These are phyloP conservation scores for Melanotaenia pygmaea DNA, from an alignment of 2,797 vertebrate genomes.

Conservation along the genomic window DNA sequence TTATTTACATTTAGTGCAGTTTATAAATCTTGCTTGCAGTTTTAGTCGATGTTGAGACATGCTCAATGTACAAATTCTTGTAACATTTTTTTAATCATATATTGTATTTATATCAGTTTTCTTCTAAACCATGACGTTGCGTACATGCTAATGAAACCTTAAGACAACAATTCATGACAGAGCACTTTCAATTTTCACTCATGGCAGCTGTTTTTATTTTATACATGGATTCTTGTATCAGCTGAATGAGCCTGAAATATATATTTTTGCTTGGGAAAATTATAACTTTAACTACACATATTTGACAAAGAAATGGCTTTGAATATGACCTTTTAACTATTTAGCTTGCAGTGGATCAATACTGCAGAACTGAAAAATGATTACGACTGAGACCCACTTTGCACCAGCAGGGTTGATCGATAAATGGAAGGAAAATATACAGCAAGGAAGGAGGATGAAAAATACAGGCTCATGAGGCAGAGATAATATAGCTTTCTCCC, in stretches of 20 bases:
- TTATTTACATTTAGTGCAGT: not conserved
- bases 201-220: conserved; percentile 11
- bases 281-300: not conserved
- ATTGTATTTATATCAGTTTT: not conserved
- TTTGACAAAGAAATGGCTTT: conserved; percentile 2
- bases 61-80: too few relatives aligned
- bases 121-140: not conserved
- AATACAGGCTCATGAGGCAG: conserved; percentile 26
- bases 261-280: conserved; percentile 1
- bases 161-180: not conserved
- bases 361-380: conserved; percentile 12
- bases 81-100: not conserved
- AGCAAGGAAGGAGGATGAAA: conserved; percentile 25
- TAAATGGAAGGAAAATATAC: conserved; percentile 23
- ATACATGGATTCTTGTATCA: not conserved
- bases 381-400: conserved; percentile 23
- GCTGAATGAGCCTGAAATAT: not conserved
- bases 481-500: conserved; percentile 42
- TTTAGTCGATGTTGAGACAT: not conserved
- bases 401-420: conserved; percentile 16
- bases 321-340: conserved; percentile 10
- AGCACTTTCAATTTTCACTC: conserved; percentile 6
- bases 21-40: not conserved
- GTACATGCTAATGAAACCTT: not conserved
- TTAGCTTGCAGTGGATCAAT: conserved; percentile 27